Evolutionary conservation across 2,797 vertebrate genomes (phyloP).

Genomic region (Gastrophryne carolinensis): DNA sequence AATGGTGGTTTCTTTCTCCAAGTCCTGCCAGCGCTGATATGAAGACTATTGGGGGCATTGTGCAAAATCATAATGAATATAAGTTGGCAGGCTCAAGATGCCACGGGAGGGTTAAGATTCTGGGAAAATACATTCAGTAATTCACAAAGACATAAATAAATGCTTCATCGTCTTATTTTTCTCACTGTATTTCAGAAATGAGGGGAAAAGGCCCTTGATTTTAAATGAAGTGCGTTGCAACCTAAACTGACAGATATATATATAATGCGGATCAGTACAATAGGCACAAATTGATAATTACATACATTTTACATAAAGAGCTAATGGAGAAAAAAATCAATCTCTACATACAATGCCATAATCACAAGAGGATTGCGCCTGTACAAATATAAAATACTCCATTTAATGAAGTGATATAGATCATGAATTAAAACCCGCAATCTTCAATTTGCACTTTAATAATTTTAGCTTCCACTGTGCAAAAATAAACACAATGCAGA

Average conservation of each 20-base stretch:
- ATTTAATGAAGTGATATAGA: constrained; percentile 26
- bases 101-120: background rate
- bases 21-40: background rate
- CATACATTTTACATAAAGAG: constrained; percentile 36
- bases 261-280: constrained; percentile 21
- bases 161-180: background rate
- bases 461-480: constrained; percentile 5
- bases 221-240: constrained; percentile 7
- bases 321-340: constrained; percentile 38
- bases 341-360: constrained; percentile 24
- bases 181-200: background rate
- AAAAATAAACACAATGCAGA: constrained; percentile 24
- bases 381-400: constrained; percentile 9
- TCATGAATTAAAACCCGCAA: constrained; percentile 12
- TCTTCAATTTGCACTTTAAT: constrained; percentile 38
- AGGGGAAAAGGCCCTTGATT: background rate
- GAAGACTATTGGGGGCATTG: background rate
- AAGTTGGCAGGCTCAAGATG: background rate
- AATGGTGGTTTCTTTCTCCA: no score
- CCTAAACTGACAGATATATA: constrained; percentile 10
- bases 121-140: background rate
- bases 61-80: background rate
- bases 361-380: constrained; percentile 16
- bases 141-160: background rate
- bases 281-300: constrained; percentile 31